These are phyloP conservation scores for Cephus sareptanus DNA, from an alignment of 2,888 invertebrate species.

Conservation along the genomic window DNA sequence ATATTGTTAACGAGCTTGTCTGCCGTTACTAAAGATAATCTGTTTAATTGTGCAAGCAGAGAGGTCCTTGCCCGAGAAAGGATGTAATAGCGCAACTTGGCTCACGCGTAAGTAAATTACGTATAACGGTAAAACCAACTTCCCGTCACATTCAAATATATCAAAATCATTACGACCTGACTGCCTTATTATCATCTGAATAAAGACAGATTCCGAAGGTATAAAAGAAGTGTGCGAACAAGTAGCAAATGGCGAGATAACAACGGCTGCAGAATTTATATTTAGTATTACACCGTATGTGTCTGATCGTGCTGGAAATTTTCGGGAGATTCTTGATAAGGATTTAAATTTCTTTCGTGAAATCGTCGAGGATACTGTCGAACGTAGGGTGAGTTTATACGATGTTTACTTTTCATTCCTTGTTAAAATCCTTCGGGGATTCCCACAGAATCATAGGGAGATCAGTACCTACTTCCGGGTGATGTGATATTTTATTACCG, in stretches of 20 bases:
- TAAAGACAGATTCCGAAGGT: conserved; percentile 29
- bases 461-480: neutral
- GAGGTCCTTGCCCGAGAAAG: conserved; percentile 29
- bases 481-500: neutral
- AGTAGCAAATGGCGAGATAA: conserved; percentile 32
- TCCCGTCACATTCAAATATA: neutral
- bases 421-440: neutral
- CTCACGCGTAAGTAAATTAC: conserved; percentile 25
- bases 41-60: conserved; percentile 16
- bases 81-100: conserved; percentile 28
- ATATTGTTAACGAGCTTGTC: neutral
- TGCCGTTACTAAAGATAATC: neutral
- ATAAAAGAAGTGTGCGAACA: conserved; percentile 31
- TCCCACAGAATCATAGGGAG: neutral
- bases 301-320: conserved; percentile 26
- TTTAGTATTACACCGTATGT: conserved; percentile 29
- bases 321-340: conserved; percentile 33
- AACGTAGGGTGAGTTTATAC: conserved; percentile 31
- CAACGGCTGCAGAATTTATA: conserved; percentile 35
- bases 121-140: neutral
- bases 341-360: conserved; percentile 38
- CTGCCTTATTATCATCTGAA: neutral
- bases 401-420: neutral
- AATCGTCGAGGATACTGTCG: conserved; percentile 37
- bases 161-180: neutral